Percentiles rank a stretch among this genome's conserved stretches.
These are phyloP conservation scores for Frankliniella fusca DNA, from an alignment of 2,888 invertebrate genomes.

Conservation along the genomic window DNA sequence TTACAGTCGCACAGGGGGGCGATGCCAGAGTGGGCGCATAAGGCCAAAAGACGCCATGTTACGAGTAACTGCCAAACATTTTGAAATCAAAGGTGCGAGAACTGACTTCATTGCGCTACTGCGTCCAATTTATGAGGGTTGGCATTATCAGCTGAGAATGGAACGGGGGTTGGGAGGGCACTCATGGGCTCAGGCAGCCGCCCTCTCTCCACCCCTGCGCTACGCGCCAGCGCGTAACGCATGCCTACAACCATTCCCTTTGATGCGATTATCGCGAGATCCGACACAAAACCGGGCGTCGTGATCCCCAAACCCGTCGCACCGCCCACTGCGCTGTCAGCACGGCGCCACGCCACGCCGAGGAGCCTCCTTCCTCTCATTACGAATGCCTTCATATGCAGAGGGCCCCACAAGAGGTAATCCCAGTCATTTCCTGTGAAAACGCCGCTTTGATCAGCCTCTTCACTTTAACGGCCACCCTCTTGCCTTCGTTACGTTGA, in stretches of 20 bases:
- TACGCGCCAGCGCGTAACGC: neutral
- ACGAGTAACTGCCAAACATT: too few relatives aligned
- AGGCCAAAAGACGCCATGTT: too few relatives aligned
- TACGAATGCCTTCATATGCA: constrained; percentile 21
- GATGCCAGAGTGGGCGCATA: too few relatives aligned
- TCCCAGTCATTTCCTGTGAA: constrained; percentile 14
- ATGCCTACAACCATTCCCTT: constrained; percentile 4
- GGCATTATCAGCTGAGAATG: too few relatives aligned
- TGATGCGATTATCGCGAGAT: constrained; percentile 19
- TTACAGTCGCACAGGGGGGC: too few relatives aligned
- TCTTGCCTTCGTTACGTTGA: too few relatives aligned
- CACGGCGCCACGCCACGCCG: neutral
- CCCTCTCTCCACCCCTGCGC: neutral
- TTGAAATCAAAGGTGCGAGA: too few relatives aligned
- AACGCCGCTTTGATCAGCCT: constrained; percentile 18
- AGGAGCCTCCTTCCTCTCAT: neutral
- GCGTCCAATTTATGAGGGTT: too few relatives aligned
- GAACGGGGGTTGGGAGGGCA: too few relatives aligned
- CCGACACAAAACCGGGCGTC: neutral
- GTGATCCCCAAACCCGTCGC: neutral
- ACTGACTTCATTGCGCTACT: too few relatives aligned
- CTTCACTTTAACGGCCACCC: constrained; percentile 3
- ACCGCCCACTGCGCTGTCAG: too few relatives aligned
- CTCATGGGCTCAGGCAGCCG: neutral
- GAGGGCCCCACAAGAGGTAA: neutral